Conservation (phyloP, 2,888 invertebrate genomes). For the Drosophila lacicola region DNA sequence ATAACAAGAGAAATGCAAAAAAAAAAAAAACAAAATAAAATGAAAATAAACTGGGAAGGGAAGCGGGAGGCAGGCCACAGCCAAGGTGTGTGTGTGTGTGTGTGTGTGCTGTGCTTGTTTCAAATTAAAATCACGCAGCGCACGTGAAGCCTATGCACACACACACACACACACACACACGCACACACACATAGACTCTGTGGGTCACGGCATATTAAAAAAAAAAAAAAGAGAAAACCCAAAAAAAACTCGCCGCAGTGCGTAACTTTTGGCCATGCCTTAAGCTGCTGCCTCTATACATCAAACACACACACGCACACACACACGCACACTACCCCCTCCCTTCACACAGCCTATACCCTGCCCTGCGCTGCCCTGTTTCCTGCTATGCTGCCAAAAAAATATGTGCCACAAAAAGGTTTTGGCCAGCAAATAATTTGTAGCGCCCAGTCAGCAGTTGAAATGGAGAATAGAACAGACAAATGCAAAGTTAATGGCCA, state of each 20-base stretch:
- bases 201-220: slow-evolving; percentile 71
- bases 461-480: slow-evolving; percentile 43
- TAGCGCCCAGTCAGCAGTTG: slow-evolving; percentile 61
- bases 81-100: slow-evolving; percentile 35
- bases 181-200: slow-evolving; percentile 21
- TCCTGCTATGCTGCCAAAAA: slow-evolving; percentile 34
- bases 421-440: slow-evolving; percentile 46
- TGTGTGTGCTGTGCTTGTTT: slow-evolving; percentile 59
- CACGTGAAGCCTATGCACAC: slow-evolving; percentile 61
- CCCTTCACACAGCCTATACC: not conserved
- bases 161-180: slow-evolving; percentile 29
- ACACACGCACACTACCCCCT: slow-evolving; percentile 5
- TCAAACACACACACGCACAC: slow-evolving; percentile 14
- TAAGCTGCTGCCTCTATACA: slow-evolving; percentile 42
- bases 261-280: slow-evolving; percentile 71
- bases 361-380: not conserved
- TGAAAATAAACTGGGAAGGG: not conserved
- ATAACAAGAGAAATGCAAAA: slow-evolving; percentile 62
- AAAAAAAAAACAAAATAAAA: slow-evolving; percentile 15
- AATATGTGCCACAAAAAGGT: slow-evolving; percentile 42
- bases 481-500: slow-evolving; percentile 59
- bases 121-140: slow-evolving; percentile 80
- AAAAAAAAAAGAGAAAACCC: slow-evolving; percentile 6
- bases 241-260: slow-evolving; percentile 72
- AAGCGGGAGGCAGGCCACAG: slow-evolving; percentile 1